Conservation (phyloP, 2,888 invertebrate genomes). For the Tuta absoluta region DNA sequence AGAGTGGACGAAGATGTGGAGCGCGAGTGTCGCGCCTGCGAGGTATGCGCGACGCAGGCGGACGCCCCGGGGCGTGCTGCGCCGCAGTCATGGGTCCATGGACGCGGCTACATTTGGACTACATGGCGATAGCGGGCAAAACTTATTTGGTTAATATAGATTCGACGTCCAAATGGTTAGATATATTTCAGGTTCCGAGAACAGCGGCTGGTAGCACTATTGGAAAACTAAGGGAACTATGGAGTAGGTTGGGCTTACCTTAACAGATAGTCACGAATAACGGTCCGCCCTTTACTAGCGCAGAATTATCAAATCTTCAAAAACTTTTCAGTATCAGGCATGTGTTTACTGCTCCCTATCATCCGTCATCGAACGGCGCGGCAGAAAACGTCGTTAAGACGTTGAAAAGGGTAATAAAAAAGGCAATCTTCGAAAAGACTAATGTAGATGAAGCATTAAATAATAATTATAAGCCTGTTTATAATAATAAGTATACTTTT, state of each 20-base stretch:
- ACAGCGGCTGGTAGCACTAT: constrained; percentile 13
- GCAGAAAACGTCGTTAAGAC: constrained; percentile 36
- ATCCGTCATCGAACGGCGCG: constrained; percentile 36
- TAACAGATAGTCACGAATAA: constrained; percentile 36
- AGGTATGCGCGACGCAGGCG: constrained; percentile 28
- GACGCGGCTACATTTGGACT: constrained; percentile 28
- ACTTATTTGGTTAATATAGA: constrained; percentile 26
- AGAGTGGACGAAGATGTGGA: constrained; percentile 27
- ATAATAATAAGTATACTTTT: too few relatives aligned
- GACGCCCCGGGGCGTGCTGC: constrained; percentile 30
- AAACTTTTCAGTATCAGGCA: constrained; percentile 35
- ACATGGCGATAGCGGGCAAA: constrained; percentile 23
- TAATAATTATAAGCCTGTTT: too few relatives aligned
- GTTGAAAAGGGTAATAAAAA: constrained; percentile 33
- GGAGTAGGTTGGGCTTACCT: constrained; percentile 31
- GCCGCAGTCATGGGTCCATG: constrained; percentile 24
- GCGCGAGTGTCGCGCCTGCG: constrained; percentile 29
- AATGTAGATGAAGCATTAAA: constrained; percentile 27
- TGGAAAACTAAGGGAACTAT: constrained; percentile 21
- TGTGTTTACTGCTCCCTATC: constrained; percentile 35
- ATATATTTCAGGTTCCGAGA: constrained; percentile 19
- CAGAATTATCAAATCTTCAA: constrained; percentile 29
- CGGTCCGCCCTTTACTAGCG: constrained; percentile 34
- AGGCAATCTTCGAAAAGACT: constrained; percentile 27
- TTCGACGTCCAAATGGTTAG: constrained; percentile 27